Evolutionary conservation across 1,140 invertebrate species (phyloP).

Genomic region (Palaemon carinicauda): DNA sequence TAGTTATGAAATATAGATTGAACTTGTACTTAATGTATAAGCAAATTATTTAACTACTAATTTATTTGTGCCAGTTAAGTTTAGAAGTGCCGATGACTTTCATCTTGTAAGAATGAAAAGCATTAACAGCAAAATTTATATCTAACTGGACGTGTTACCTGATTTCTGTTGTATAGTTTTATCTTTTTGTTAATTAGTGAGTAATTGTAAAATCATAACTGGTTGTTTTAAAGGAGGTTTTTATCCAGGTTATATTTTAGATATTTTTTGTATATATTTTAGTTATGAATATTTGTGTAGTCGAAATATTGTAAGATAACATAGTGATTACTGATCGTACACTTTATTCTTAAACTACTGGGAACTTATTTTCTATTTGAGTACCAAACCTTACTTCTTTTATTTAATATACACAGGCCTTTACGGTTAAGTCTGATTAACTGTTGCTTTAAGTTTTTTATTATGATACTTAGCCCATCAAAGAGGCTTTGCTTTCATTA

Average conservation of each 20-base stretch:
- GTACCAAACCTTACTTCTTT: too few relatives aligned
- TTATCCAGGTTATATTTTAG: not conserved
- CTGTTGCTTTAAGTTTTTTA: too few relatives aligned
- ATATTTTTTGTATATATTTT: not conserved
- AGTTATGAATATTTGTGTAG: not conserved
- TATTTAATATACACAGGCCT: too few relatives aligned
- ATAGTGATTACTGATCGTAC: not conserved
- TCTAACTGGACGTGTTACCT: not conserved
- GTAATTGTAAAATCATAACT: not conserved
- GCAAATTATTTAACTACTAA: not conserved
- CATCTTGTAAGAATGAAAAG: conserved; percentile 2
- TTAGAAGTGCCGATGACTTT: conserved; percentile 6
- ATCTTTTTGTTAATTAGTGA: not conserved
- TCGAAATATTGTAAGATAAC: not conserved
- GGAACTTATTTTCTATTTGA: not conserved
- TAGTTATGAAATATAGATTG: not conserved
- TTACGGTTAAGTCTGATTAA: too few relatives aligned
- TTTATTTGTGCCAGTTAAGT: conserved; percentile 1
- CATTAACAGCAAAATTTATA: not conserved
- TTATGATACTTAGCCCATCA: too few relatives aligned
- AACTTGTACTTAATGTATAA: not conserved
- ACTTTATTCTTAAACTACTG: not conserved
- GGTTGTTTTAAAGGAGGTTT: not conserved
- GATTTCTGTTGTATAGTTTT: not conserved
- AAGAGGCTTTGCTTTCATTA: too few relatives aligned